A percentile compares a stretch with the other conserved stretches of the same genome.
These are phyloP conservation scores for Amphiura filiformis DNA, from an alignment of 35 echinoderm and acorn worm genomes.

Conservation along the genomic window DNA sequence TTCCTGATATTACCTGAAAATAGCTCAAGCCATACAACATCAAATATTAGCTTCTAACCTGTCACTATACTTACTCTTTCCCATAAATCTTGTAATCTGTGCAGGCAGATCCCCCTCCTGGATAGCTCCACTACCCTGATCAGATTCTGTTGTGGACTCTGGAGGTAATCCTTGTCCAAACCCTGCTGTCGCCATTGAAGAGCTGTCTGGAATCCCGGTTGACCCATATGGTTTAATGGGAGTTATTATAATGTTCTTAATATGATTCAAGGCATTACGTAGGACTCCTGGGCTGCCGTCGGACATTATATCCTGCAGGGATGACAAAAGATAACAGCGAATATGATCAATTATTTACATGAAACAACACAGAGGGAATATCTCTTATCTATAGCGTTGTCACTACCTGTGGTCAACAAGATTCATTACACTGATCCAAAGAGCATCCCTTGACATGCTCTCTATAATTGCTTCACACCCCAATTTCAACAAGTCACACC, in stretches of 20 bases:
- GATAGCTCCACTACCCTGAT: conserved; percentile 19
- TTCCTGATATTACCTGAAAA: too few relatives aligned
- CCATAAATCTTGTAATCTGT: conserved; percentile 88
- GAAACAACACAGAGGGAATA: too few relatives aligned
- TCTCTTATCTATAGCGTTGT: too few relatives aligned
- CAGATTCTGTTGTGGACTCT: conserved; percentile 2
- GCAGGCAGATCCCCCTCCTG: conserved; percentile 89
- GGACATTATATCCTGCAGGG: conserved; percentile 48
- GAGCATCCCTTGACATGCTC: too few relatives aligned
- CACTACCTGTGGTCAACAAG: too few relatives aligned
- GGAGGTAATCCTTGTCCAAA: neutral
- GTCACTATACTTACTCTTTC: conserved; percentile 74
- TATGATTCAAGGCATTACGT: conserved; percentile 64
- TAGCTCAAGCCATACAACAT: neutral
- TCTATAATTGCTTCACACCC: too few relatives aligned
- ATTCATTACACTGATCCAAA: too few relatives aligned
- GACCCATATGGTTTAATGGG: conserved; percentile 53
- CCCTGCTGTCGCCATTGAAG: neutral
- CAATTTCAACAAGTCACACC: too few relatives aligned
- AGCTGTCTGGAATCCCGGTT: neutral
- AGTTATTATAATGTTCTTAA: conserved; percentile 64
- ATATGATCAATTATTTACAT: too few relatives aligned
- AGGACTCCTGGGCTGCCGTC: conserved; percentile 36
- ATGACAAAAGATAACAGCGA: neutral
- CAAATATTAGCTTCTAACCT: neutral